Conservation (phyloP, 2,888 invertebrate species). For the Parapristionchus giblindavisi region DNA sequence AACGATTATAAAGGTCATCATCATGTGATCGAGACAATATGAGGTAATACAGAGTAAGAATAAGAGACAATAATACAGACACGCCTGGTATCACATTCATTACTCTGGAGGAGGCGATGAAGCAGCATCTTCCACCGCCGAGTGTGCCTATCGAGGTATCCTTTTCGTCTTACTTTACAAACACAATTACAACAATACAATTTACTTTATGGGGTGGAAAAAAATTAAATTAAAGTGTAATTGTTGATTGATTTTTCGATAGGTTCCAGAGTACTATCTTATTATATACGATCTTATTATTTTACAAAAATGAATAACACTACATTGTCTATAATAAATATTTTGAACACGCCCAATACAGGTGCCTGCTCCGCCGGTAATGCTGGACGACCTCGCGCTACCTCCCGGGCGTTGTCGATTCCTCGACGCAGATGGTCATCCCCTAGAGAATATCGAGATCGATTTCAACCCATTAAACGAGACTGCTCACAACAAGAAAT, state of each 20-base stretch:
- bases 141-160: constrained; percentile 5
- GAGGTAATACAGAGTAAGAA: too few relatives aligned
- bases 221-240: too few relatives aligned
- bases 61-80: neutral
- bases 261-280: neutral
- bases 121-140: constrained; percentile 26
- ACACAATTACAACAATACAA: neutral
- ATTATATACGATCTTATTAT: neutral
- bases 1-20: too few relatives aligned
- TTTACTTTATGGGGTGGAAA: too few relatives aligned
- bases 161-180: neutral
- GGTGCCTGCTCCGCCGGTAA: neutral
- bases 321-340: neutral
- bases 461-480: neutral
- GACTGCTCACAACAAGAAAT: constrained; percentile 3
- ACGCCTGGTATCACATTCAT: neutral
- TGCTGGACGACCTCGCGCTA: constrained; percentile 9
- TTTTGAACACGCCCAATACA: neutral
- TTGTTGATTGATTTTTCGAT: neutral
- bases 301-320: neutral
- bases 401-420: constrained; percentile 22
- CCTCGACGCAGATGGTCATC: constrained; percentile 22
- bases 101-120: constrained; percentile 18
- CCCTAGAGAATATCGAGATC: neutral
- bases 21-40: too few relatives aligned